Percentiles rank a stretch among this genome's conserved stretches.
Evolutionary conservation across 2,797 vertebrate genomes (phyloP).

Genomic region (Darevskia nairensis): DNA sequence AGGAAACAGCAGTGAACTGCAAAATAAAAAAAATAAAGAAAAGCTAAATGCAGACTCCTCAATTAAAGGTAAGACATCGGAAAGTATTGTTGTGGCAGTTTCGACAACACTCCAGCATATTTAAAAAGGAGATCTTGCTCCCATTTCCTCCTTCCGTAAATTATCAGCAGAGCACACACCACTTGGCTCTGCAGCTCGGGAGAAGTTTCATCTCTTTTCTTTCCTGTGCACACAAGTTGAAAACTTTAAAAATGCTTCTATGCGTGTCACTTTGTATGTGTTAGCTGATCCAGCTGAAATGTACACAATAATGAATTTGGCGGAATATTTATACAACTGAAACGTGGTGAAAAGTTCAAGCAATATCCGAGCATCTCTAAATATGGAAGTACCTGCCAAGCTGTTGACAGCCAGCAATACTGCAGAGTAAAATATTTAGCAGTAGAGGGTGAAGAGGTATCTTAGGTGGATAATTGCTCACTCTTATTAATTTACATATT

Average conservation of each 20-base stretch:
- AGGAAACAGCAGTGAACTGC: slow-evolving; percentile 37
- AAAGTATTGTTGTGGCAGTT: slow-evolving; percentile 50
- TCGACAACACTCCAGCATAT: slow-evolving; percentile 58
- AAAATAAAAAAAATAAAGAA: background rate
- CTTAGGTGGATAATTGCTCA: slow-evolving; percentile 11
- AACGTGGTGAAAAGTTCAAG: background rate
- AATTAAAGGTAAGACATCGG: slow-evolving; percentile 44
- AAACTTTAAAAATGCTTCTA: slow-evolving; percentile 57
- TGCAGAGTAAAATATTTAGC: background rate
- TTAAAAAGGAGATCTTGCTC: slow-evolving; percentile 51
- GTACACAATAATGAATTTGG: slow-evolving; percentile 50
- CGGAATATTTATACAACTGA: slow-evolving; percentile 42
- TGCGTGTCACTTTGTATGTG: slow-evolving; percentile 49
- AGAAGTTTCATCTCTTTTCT: slow-evolving; percentile 49
- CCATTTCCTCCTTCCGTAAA: slow-evolving; percentile 60
- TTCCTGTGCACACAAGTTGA: slow-evolving; percentile 60
- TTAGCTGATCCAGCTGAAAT: slow-evolving; percentile 53
- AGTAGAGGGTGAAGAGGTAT: slow-evolving; percentile 5
- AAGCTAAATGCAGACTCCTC: slow-evolving; percentile 55
- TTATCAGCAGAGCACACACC: slow-evolving; percentile 54
- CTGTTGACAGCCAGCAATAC: background rate
- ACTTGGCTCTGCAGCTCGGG: slow-evolving; percentile 63
- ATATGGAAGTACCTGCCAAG: slow-evolving; percentile 18
- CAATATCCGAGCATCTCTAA: slow-evolving; percentile 23
- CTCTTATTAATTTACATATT: background rate